A percentile compares a stretch with the other conserved stretches of the same genome.
Conservation (phyloP, 2,888 invertebrate species). For the Blomia tropicalis region DNA sequence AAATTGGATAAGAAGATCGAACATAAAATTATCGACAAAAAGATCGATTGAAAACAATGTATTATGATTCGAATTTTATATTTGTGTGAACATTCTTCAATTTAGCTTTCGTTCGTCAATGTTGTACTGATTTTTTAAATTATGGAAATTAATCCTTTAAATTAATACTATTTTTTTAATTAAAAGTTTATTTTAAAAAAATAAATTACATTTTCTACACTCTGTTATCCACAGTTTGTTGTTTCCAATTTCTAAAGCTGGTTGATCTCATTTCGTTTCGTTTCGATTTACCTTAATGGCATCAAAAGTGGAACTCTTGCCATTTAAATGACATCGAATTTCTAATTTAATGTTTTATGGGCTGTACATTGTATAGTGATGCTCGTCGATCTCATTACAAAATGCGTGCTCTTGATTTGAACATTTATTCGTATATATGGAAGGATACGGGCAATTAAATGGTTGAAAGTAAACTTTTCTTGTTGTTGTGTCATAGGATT, state of each 20-base stretch:
- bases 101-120: not conserved
- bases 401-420: too few species aligned
- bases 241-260: not conserved
- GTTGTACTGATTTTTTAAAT: too few species aligned
- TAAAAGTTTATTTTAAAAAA: not conserved
- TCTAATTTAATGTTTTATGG: too few species aligned
- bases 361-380: too few species aligned
- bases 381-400: too few species aligned
- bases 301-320: too few species aligned
- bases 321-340: too few species aligned
- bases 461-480: too few species aligned
- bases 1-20: not conserved
- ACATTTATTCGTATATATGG: too few species aligned
- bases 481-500: too few species aligned
- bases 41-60: conserved; percentile 4
- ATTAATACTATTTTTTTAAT: not conserved
- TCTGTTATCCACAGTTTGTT: not conserved
- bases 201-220: not conserved
- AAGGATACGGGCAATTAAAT: too few species aligned
- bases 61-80: not conserved
- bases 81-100: not conserved
- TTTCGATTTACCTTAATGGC: too few species aligned
- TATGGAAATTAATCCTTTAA: not conserved
- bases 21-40: not conserved
- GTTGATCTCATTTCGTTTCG: not conserved